Evolutionary conservation across 1,140 invertebrate genomes (phyloP).

Genomic region (Tribolium madens): DNA sequence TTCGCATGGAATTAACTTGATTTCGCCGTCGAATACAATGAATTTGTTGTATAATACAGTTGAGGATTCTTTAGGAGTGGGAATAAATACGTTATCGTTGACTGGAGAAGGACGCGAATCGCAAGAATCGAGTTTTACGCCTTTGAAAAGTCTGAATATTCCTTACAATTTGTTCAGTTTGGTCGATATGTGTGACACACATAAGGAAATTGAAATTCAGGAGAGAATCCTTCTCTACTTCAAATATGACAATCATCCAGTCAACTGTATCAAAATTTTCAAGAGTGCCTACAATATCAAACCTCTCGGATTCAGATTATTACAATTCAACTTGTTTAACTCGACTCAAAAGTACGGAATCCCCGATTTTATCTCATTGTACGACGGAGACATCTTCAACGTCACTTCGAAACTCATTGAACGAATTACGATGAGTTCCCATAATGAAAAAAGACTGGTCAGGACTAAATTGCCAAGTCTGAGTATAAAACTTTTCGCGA

Average conservation of each 20-base stretch:
- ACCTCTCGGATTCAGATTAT: constrained; percentile 87
- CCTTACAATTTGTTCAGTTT: constrained; percentile 96
- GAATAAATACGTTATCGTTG: constrained; percentile 88
- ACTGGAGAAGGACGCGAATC: constrained; percentile 93
- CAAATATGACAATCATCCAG: constrained; percentile 95
- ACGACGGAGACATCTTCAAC: constrained; percentile 94
- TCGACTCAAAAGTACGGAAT: constrained; percentile 82
- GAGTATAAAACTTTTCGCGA: constrained; percentile 93
- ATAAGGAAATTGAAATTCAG: constrained; percentile 90
- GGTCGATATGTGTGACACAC: constrained; percentile 95
- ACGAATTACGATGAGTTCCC: constrained; percentile 77
- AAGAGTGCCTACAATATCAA: constrained; percentile 85
- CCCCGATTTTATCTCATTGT: constrained; percentile 88
- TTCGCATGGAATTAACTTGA: constrained; percentile 91
- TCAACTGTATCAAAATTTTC: constrained; percentile 99
- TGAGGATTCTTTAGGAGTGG: constrained; percentile 87
- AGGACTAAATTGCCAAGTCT: constrained; percentile 82
- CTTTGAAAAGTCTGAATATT: constrained; percentile 85
- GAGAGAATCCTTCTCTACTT: constrained; percentile 95
- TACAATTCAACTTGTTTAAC: constrained; percentile 96
- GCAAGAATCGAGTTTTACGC: constrained; percentile 87
- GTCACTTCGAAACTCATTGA: constrained; percentile 79
- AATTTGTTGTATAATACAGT: constrained; percentile 79
- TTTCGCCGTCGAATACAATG: constrained; percentile 87
- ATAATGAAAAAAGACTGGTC: constrained; percentile 81